Percentiles rank a stretch among this genome's conserved stretches.
Evolutionary conservation across 53 echinoderm and acorn worm genomes (phyloP).

Genomic region (Temnopleurus reevesii): DNA sequence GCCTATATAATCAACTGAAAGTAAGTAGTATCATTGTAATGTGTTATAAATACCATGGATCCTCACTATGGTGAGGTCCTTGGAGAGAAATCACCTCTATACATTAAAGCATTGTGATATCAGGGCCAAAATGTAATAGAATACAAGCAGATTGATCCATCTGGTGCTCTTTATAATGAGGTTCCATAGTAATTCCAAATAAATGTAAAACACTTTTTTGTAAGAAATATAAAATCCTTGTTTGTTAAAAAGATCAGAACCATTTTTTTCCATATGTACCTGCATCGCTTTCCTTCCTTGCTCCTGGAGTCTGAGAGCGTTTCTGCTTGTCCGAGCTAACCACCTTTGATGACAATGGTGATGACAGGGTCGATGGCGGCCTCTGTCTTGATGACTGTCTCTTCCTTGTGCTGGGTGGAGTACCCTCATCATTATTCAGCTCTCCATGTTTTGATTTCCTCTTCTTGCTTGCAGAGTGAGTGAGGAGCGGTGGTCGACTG

Average conservation of each 20-base stretch:
- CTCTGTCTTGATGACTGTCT: conserved; percentile 38
- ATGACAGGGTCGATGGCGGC: background rate
- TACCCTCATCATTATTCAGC: background rate
- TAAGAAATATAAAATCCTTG: no score
- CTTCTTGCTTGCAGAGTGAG: conserved; percentile 53
- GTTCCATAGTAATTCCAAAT: no score
- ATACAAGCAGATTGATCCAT: no score
- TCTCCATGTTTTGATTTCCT: conserved; percentile 8
- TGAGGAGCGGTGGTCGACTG: background rate
- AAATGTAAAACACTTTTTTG: no score
- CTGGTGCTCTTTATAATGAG: no score
- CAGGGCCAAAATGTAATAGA: no score
- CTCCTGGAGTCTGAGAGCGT: background rate
- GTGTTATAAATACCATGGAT: no score
- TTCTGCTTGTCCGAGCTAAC: background rate
- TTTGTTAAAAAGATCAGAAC: background rate
- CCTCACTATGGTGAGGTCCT: no score
- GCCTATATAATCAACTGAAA: no score
- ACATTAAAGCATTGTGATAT: no score
- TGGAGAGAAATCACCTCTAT: no score
- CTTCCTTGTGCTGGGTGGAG: conserved; percentile 37
- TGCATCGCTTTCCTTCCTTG: conserved; percentile 28
- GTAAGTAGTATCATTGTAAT: no score
- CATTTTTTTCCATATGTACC: background rate
- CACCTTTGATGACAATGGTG: conserved; percentile 13